Evolutionary conservation across 2,113 vertebrate species (phyloP), one percentile per base, ranked within the genome.

Genomic region (Rallus limicola): DNA sequence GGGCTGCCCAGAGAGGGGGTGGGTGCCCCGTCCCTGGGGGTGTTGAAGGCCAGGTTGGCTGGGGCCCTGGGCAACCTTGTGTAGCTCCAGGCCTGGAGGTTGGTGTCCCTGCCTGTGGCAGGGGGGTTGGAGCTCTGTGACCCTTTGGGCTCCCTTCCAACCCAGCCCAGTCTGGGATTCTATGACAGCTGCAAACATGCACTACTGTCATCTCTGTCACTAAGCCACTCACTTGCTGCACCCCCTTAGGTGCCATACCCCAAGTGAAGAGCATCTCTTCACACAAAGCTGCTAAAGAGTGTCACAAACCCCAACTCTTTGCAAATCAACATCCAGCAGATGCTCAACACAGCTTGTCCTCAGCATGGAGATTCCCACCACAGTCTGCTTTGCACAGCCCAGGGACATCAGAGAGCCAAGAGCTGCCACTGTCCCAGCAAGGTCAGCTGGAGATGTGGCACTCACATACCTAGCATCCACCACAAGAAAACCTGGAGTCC

Each of bases 381-480:
- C 69, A 29, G 75, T 56, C 65, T 93, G 78, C 84, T 90, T 28
- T 81, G 72, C 33, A 20, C 75, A 87, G 53, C 36, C 56, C 82
- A 93, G 90, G 94, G 88, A 48, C 82, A 46, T 75, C 69, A 31
- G 25, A 62, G 81, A 82, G 82, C 50, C 11, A 15, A 68, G 13
- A 42, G 34, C 53, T 36, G 71, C 52, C 74, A 79, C 75, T 4
- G 13, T 42, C 83, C 80, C 62, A 48, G 55, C 20, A 40, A 69
- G 63, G 46, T 16, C 23, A 8, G 90, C 82, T 70, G 84, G 74
- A 67, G 58, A 64, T 11, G 42, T 5, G 62, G 40, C 78, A 69
- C 87, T 69, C 86, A 95, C 98, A 25, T 97, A 99, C 99, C 99
- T 80, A 99, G 93, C 82, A 99, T 97, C 99, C 99, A 99, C 97